These are phyloP conservation scores for Euzetes globulus DNA, from an alignment of 2,888 invertebrate genomes.

Conservation along the genomic window DNA sequence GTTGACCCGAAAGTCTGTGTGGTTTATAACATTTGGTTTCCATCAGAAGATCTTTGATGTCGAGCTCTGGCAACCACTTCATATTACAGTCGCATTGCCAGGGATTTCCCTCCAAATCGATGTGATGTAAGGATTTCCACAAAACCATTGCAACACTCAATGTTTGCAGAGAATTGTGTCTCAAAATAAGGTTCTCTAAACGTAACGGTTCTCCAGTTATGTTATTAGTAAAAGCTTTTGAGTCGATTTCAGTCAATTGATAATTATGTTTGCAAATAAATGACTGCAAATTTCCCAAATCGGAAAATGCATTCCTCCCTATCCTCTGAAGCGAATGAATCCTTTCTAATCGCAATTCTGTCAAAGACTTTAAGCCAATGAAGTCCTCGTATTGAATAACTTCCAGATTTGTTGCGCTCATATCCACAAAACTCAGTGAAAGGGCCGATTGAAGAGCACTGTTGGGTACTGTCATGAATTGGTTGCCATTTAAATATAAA, in stretches of 20 bases:
- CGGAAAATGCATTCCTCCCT: not conserved
- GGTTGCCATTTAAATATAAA: constrained; percentile 11
- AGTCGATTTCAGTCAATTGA: constrained; percentile 16
- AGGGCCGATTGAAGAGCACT: constrained; percentile 26
- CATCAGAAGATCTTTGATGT: not conserved
- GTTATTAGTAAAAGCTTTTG: constrained; percentile 28
- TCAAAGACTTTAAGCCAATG: constrained; percentile 14
- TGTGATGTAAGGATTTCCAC: constrained; percentile 8
- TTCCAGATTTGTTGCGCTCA: constrained; percentile 26
- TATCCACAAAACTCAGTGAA: constrained; percentile 18
- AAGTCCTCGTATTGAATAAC: constrained; percentile 25
- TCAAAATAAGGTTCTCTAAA: not conserved
- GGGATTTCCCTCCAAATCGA: constrained; percentile 31
- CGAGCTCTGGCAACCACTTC: constrained; percentile 6
- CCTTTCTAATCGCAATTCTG: constrained; percentile 22
- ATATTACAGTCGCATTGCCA: constrained; percentile 33
- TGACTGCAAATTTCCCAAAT: not conserved
- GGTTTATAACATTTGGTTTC: constrained; percentile 16
- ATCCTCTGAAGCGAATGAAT: constrained; percentile 9
- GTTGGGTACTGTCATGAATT: constrained; percentile 22
- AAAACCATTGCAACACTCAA: constrained; percentile 2
- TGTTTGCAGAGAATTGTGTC: constrained; percentile 18
- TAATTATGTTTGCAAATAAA: constrained; percentile 28
- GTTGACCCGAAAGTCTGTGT: constrained; percentile 4
- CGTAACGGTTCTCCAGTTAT: constrained; percentile 2